These are phyloP conservation scores for Ochlodes sylvanus DNA, from an alignment of 2,888 invertebrate genomes.

Conservation along the genomic window DNA sequence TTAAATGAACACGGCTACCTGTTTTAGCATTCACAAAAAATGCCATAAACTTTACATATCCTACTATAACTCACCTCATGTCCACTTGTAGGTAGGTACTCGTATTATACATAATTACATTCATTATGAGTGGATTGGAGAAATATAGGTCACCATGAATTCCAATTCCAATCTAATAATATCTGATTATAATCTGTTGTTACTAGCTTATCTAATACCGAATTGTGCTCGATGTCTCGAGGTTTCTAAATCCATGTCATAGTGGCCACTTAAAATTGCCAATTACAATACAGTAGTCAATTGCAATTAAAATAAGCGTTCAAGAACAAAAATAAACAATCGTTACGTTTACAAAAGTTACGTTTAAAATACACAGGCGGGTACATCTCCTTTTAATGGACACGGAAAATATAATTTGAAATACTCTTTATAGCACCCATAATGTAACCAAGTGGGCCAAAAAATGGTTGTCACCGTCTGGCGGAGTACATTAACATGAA, in stretches of 20 bases:
- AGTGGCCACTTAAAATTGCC: too few species aligned
- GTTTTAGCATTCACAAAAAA: slow-evolving; percentile 52
- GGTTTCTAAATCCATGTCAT: too few species aligned
- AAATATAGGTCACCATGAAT: too few species aligned
- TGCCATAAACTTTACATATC: slow-evolving; percentile 48
- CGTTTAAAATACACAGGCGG: slow-evolving; percentile 64
- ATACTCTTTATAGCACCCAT: slow-evolving; percentile 81
- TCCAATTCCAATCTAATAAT: too few species aligned
- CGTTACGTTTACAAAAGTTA: slow-evolving; percentile 50
- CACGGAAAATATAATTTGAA: slow-evolving; percentile 83
- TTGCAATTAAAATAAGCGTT: neutral
- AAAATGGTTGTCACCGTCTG: slow-evolving; percentile 85
- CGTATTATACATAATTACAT: too few species aligned
- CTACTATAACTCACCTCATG: slow-evolving; percentile 43
- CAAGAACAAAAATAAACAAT: neutral
- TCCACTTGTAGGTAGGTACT: too few species aligned
- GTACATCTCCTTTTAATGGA: slow-evolving; percentile 81
- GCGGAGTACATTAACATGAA: slow-evolving; percentile 83
- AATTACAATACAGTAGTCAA: too few species aligned
- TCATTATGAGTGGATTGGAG: too few species aligned
- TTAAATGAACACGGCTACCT: slow-evolving; percentile 68
- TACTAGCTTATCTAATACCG: too few species aligned
- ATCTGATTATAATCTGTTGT: too few species aligned
- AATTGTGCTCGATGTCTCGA: too few species aligned
- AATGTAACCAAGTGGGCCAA: slow-evolving; percentile 85